A percentile compares a stretch with the other conserved stretches of the same genome.
phyloP scores from a whole-genome alignment of 2,797 vertebrate species.

The Cygnus olor region DNA sequence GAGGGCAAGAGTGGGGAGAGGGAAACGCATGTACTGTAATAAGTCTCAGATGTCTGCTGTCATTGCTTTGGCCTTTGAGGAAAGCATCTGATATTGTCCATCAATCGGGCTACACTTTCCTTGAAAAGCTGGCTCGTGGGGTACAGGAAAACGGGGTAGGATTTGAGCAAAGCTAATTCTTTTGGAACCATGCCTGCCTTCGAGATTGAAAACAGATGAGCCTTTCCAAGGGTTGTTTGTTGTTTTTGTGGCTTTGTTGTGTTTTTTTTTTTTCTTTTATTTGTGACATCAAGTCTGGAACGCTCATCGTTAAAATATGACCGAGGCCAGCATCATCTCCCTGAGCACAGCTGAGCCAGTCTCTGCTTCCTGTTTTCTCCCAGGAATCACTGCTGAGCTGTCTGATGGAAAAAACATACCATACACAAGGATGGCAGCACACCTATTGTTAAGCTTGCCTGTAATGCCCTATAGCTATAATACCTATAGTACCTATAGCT shows the following conservation, averaged over 20 bases:
- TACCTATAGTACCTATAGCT: background rate
- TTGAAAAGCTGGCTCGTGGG: conserved; percentile 28
- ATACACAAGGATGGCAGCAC: too few species aligned
- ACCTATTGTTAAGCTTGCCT: too few species aligned
- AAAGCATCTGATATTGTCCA: conserved; percentile 28
- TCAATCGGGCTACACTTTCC: background rate
- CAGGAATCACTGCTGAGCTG: background rate
- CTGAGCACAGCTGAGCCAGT: background rate
- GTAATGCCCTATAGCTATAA: too few species aligned
- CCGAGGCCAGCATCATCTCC: background rate
- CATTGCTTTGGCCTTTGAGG: background rate
- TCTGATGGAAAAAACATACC: too few species aligned
- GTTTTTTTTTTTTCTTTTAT: background rate
- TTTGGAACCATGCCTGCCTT: conserved; percentile 4
- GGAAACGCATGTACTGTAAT: background rate
- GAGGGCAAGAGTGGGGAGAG: background rate
- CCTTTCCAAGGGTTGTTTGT: conserved; percentile 17
- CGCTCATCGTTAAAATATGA: background rate
- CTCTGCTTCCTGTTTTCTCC: background rate
- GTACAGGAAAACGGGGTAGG: background rate
- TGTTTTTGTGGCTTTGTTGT: conserved; percentile 35
- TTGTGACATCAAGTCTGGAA: conserved; percentile 36
- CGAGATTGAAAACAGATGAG: conserved; percentile 40
- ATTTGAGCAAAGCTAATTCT: conserved; percentile 22
- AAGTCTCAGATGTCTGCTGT: conserved; percentile 7